Evolutionary conservation across 2,888 invertebrate species (phyloP), one percentile per base, ranked within the genome.

Genomic region (Chesias legatella): DNA sequence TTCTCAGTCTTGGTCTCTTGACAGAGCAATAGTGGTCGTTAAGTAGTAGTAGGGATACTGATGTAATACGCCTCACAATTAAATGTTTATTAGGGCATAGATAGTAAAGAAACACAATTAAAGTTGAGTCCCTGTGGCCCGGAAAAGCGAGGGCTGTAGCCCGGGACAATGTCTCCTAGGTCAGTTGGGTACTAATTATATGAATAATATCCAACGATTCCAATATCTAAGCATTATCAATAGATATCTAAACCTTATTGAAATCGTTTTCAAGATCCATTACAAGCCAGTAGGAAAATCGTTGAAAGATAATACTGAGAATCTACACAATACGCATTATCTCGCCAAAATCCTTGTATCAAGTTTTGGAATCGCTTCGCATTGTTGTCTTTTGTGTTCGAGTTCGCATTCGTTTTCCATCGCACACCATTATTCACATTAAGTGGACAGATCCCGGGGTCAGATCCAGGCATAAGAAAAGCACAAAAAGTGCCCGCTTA

Each of bases 401-500:
- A 69, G 78, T 67, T 77, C 84, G 82, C 78, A 83, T 86, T 86
- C 86, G 88, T 88, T 86, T 85, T 79, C 86, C 84, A 85, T 84
- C 83, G 84, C 83, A 81, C 82, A 85, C 86, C 86, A 88, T 88
- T 88, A 86, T 88, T 88, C 86, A 88, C 86, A 88, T 86, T 88
- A 88, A 88, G 86, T 88, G 86, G 86, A 86, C 86, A 86, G 86
- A 88, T 88, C 86, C 81, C 84, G 88, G n/a, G 88, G 88, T 88
- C 88, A 88, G 86, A 84, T 82, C 83, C 88, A 86, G 86, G 86
- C 86, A 84, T 65, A 83, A 84, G 86, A 85, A 85, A 86, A 88
- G 86, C 85, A 86, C 88, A 88, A 88, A 88, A 88, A 88, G 86
- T 86, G 83, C 86, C 81, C 86, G 85, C 83, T 88, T 88, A 88